A percentile compares a stretch with the other conserved stretches of the same genome.
Conservation (phyloP, 2,888 invertebrate genomes). For the Dugesia japonica region DNA sequence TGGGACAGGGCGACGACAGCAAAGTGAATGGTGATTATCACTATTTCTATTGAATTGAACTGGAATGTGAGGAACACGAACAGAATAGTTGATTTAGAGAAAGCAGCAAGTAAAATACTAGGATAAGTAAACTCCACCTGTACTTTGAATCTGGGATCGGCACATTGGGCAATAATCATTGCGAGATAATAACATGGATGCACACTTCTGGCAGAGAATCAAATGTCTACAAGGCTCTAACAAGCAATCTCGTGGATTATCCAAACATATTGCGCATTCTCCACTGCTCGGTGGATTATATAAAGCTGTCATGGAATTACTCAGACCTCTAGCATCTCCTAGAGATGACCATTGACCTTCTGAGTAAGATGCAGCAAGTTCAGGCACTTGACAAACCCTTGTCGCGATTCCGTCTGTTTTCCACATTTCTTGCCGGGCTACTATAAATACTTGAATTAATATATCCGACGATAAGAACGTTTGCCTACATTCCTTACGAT, state of each 20-base stretch:
- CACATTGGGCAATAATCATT: conserved; percentile 50
- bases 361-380: conserved; percentile 29
- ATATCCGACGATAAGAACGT: background rate
- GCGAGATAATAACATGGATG: conserved; percentile 46
- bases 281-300: background rate
- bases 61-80: no score
- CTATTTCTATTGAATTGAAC: no score
- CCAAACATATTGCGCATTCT: conserved; percentile 51
- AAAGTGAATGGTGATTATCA: no score
- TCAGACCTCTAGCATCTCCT: background rate
- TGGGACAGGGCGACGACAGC: no score
- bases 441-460: background rate
- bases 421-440: conserved; percentile 36
- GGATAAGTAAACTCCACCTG: conserved; percentile 47
- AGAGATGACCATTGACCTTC: background rate
- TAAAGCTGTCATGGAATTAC: background rate
- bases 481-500: conserved; percentile 43
- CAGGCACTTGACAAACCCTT: conserved; percentile 33
- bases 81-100: no score
- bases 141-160: conserved; percentile 47
- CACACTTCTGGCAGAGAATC: conserved; percentile 48
- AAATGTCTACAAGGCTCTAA: conserved; percentile 50
- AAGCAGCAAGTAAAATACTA: background rate
- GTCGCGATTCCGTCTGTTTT: conserved; percentile 35
- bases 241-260: conserved; percentile 46